Evolutionary conservation across 1,140 invertebrate genomes (phyloP).

Genomic region (Calliphora vicina): DNA sequence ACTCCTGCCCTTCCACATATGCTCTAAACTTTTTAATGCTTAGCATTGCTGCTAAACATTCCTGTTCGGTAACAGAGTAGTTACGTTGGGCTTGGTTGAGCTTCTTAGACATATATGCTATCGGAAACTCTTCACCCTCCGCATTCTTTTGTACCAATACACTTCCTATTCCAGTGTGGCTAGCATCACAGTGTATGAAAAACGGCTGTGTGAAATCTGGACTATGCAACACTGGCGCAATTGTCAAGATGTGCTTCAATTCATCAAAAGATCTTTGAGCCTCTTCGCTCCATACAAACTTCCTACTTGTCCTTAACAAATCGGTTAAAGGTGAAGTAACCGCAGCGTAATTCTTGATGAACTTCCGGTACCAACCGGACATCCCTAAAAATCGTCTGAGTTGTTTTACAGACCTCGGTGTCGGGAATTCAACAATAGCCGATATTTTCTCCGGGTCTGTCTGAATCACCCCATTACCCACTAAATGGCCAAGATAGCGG

Average conservation of each 20-base stretch:
- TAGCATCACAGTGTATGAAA: too few species aligned
- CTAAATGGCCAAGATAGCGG: too few species aligned
- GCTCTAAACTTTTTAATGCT: constrained; percentile 57
- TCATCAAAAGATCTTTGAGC: neutral
- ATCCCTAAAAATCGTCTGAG: neutral
- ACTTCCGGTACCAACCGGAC: neutral
- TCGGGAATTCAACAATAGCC: constrained; percentile 41
- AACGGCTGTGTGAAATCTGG: neutral
- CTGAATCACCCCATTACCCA: constrained; percentile 36
- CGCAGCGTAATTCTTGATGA: neutral
- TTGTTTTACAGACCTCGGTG: constrained; percentile 15
- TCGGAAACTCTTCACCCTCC: constrained; percentile 37
- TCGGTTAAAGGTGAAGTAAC: neutral
- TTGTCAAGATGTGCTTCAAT: neutral
- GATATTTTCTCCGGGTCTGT: constrained; percentile 45
- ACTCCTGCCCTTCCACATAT: constrained; percentile 45
- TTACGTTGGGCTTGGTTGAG: neutral
- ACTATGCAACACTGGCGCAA: neutral
- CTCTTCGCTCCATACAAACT: neutral
- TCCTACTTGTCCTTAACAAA: neutral
- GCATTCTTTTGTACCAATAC: too few species aligned
- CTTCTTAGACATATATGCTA: neutral
- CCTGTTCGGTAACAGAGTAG: neutral
- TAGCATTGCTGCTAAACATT: neutral
- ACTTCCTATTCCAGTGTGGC: too few species aligned